A percentile compares a stretch with the other conserved stretches of the same genome.
These are phyloP conservation scores for Gari tellinella DNA, from an alignment of 2,888 invertebrate genomes.

Conservation along the genomic window DNA sequence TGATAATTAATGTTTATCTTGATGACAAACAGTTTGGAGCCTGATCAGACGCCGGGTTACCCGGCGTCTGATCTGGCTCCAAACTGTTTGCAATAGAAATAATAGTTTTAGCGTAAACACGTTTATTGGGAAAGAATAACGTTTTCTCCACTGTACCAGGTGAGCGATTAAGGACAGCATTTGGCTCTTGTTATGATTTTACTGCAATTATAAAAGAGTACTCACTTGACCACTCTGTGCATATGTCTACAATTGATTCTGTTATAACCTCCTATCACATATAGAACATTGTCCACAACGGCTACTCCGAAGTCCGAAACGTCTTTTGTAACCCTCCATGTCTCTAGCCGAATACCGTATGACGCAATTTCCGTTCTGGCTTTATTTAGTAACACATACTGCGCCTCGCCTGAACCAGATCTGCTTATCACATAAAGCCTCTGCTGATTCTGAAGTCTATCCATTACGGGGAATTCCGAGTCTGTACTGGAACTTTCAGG, in stretches of 20 bases:
- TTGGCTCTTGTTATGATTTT: no score
- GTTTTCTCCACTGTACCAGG: no score
- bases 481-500: background rate
- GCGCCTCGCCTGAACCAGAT: conserved; percentile 72
- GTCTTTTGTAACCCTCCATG: conserved; percentile 69
- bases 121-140: no score
- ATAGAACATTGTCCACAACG: conserved; percentile 70
- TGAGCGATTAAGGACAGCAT: no score
- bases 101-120: no score
- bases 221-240: conserved; percentile 70
- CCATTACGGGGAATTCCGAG: conserved; percentile 13
- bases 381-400: conserved; percentile 68
- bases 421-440: conserved; percentile 74
- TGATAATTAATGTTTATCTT: no score
- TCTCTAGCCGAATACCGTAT: conserved; percentile 67
- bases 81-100: no score
- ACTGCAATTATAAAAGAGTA: no score
- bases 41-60: no score
- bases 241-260: conserved; percentile 59
- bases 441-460: conserved; percentile 57
- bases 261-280: conserved; percentile 77
- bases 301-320: conserved; percentile 73
- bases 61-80: no score
- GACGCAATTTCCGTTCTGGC: conserved; percentile 62
- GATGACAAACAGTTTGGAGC: no score